These are phyloP conservation scores for Ennomos erosarius DNA, from an alignment of 2,888 invertebrate genomes.

Conservation along the genomic window DNA sequence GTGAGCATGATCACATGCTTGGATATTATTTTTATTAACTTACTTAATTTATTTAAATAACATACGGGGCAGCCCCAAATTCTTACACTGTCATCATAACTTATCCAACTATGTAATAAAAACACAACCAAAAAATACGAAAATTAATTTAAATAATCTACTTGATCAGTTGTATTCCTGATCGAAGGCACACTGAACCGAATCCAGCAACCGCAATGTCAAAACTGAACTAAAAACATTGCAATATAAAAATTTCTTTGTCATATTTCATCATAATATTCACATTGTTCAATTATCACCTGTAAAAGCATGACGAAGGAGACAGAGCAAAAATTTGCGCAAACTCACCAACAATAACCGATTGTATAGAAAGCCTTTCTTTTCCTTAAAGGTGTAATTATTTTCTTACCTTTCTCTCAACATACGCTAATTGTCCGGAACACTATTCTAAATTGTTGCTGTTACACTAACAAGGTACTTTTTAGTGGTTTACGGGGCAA, in stretches of 20 bases:
- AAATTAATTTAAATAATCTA: too few species aligned
- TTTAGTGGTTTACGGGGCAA: slow-evolving; percentile 81
- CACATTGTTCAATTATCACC: slow-evolving; percentile 58
- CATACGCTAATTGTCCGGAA: slow-evolving; percentile 68
- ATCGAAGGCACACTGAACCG: slow-evolving; percentile 45
- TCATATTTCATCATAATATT: slow-evolving; percentile 39
- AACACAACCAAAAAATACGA: too few species aligned
- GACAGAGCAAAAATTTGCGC: slow-evolving; percentile 66
- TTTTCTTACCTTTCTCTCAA: slow-evolving; percentile 68
- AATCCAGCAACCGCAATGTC: slow-evolving; percentile 40
- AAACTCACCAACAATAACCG: slow-evolving; percentile 61
- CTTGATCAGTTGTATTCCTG: too few species aligned
- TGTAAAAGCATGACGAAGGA: slow-evolving; percentile 59
- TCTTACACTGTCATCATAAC: too few species aligned
- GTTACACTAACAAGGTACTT: slow-evolving; percentile 70
- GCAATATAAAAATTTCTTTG: slow-evolving; percentile 48
- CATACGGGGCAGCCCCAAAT: too few species aligned
- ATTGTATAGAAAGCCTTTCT: slow-evolving; percentile 78
- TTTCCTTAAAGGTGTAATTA: slow-evolving; percentile 74
- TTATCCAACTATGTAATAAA: too few species aligned
- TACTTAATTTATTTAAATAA: too few species aligned
- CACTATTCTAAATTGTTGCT: slow-evolving; percentile 70
- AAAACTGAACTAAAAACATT: slow-evolving; percentile 37
- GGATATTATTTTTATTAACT: too few species aligned
- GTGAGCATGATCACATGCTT: too few species aligned